These are phyloP conservation scores for Pteropus rufus DNA, from an alignment of 2,797 vertebrate genomes.

Conservation along the genomic window DNA sequence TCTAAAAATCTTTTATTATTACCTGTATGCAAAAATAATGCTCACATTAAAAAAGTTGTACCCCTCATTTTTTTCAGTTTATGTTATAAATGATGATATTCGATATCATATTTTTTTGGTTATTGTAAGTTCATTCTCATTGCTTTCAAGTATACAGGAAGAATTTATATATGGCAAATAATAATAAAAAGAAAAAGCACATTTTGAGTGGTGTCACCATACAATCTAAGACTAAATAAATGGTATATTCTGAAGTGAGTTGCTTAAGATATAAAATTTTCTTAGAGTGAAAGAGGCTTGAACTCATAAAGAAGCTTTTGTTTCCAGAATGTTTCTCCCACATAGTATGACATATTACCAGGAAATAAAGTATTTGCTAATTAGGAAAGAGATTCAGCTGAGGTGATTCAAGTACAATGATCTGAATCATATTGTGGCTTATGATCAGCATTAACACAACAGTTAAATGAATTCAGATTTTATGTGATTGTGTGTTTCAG, in stretches of 20 bases:
- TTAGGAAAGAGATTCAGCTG: slow-evolving; percentile 66
- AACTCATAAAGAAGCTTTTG: slow-evolving; percentile 71
- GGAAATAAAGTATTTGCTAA: slow-evolving; percentile 77
- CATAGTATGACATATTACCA: slow-evolving; percentile 74
- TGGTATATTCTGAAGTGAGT: background rate
- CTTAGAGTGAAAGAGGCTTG: slow-evolving; percentile 62
- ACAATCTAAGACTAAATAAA: background rate
- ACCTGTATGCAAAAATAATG: background rate
- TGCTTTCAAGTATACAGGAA: background rate
- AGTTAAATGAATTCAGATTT: slow-evolving; percentile 75
- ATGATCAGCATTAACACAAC: slow-evolving; percentile 78
- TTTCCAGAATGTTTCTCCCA: slow-evolving; percentile 73
- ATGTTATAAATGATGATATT: background rate
- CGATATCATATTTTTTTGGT: background rate
- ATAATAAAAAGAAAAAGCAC: background rate
- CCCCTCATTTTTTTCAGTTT: background rate
- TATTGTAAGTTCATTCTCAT: background rate
- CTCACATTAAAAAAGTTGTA: background rate
- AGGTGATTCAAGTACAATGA: slow-evolving; percentile 78
- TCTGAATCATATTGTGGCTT: slow-evolving; percentile 77
- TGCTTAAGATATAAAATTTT: background rate
- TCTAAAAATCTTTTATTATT: background rate
- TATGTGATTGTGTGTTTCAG: slow-evolving; percentile 69
- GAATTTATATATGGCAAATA: background rate
- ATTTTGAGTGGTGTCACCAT: background rate